phyloP scores from a whole-genome alignment of 30 jellyfish, hydroid and myxozoan species.

The Rhopilema esculentum region DNA sequence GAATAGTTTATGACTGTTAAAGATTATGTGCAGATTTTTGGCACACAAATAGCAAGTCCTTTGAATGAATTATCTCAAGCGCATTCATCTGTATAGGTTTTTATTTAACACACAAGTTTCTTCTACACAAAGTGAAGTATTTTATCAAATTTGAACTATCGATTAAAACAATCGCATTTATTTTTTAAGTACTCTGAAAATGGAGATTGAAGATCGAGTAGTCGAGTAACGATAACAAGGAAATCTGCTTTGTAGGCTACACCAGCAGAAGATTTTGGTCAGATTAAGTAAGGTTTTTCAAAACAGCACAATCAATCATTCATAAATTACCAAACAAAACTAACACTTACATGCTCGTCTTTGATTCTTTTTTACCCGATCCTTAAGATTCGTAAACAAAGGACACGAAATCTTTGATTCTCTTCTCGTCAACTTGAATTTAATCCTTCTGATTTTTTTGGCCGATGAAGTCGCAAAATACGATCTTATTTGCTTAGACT shows the following conservation, averaged over 20 bases:
- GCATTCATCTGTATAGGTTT: too few relatives aligned
- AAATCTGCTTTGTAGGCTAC: too few relatives aligned
- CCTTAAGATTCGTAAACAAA: neutral
- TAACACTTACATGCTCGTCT: constrained; percentile 12
- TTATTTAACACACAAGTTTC: too few relatives aligned
- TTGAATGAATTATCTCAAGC: too few relatives aligned
- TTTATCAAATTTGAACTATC: neutral
- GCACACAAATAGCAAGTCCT: too few relatives aligned
- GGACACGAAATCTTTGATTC: neutral
- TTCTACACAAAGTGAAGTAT: neutral
- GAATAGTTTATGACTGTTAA: too few relatives aligned
- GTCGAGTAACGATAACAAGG: too few relatives aligned
- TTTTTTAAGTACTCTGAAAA: neutral
- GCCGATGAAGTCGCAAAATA: neutral
- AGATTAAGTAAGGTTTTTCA: neutral
- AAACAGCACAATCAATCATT: neutral
- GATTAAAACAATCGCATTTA: neutral
- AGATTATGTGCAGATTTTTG: too few relatives aligned
- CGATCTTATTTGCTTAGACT: neutral
- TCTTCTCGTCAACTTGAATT: neutral
- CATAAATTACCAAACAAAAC: constrained; percentile 9
- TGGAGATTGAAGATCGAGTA: too few relatives aligned
- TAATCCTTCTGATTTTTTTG: neutral
- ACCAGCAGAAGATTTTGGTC: neutral
- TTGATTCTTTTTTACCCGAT: neutral